phyloP scores from a whole-genome alignment of 2,113 vertebrate species.

The Cyprinodon variegatus region DNA sequence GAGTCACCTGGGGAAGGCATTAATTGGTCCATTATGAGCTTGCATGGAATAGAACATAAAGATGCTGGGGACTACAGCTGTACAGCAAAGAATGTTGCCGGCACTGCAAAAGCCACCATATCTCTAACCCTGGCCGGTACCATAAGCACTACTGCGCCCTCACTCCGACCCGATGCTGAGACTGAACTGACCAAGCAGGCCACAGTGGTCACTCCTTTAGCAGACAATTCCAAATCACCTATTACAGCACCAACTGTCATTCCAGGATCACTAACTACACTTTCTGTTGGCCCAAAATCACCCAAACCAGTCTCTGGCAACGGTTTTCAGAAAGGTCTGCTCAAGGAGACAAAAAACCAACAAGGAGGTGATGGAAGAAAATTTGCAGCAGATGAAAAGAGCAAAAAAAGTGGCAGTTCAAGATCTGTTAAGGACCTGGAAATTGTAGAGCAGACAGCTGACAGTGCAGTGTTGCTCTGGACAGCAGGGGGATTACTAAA shows the following conservation, averaged over 20 bases:
- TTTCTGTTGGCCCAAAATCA: constrained; percentile 21
- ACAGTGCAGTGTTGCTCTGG: constrained; percentile 90
- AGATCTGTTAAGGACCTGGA: constrained; percentile 82
- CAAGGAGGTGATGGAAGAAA: constrained; percentile 65
- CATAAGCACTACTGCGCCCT: constrained; percentile 76
- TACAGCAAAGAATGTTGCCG: constrained; percentile 92
- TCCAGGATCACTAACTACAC: constrained; percentile 33
- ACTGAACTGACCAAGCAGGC: constrained; percentile 37
- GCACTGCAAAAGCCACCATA: constrained; percentile 85
- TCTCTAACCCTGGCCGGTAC: constrained; percentile 84
- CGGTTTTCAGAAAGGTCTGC: constrained; percentile 60
- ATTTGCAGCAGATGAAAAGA: constrained; percentile 68
- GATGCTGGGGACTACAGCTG: constrained; percentile 93
- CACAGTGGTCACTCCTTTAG: constrained; percentile 39
- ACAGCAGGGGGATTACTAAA: constrained; percentile 72
- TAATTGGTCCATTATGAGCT: constrained; percentile 94
- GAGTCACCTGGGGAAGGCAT: constrained; percentile 92
- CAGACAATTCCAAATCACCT: not conserved
- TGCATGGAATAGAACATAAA: constrained; percentile 86
- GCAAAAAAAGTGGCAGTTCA: constrained; percentile 67
- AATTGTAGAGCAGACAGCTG: constrained; percentile 84
- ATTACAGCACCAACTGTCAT: constrained; percentile 25
- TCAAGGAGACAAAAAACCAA: constrained; percentile 69
- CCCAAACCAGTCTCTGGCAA: constrained; percentile 43
- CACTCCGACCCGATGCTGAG: constrained; percentile 31